Conservation (phyloP, 2,888 invertebrate genomes). For the Fissipunctia ypsillon region DNA sequence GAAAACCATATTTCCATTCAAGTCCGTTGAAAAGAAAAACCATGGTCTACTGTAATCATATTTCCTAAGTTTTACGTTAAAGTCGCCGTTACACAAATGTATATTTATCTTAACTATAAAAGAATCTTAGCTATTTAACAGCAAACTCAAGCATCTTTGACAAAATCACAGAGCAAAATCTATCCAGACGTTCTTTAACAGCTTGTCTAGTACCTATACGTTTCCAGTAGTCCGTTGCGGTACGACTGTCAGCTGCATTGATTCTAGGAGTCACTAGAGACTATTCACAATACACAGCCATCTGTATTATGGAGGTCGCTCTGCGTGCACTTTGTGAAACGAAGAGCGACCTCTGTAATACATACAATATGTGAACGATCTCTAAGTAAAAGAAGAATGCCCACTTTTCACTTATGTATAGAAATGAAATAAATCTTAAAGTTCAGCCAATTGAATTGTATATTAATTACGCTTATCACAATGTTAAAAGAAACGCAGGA, state of each 20-base stretch:
- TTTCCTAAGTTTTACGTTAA: not conserved
- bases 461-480: too few relatives aligned
- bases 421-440: too few relatives aligned
- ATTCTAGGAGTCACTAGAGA: constrained; percentile 24
- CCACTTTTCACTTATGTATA: too few relatives aligned
- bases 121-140: too few relatives aligned
- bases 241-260: constrained; percentile 20
- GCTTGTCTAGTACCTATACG: not conserved
- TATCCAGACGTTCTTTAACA: not conserved
- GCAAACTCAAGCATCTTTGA: not conserved
- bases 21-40: not conserved
- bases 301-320: not conserved
- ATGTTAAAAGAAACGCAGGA: too few relatives aligned
- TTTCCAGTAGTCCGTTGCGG: not conserved
- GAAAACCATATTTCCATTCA: too few relatives aligned
- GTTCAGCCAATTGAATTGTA: too few relatives aligned
- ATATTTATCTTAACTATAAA: not conserved
- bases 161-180: not conserved
- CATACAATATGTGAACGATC: not conserved
- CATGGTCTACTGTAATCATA: not conserved
- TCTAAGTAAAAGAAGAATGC: constrained; percentile 13
- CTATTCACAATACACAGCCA: not conserved
- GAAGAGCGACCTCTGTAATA: too few relatives aligned
- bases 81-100: not conserved
- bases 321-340: not conserved